These are phyloP conservation scores for Neoarius graeffei DNA, from an alignment of 2,113 vertebrate genomes.

Conservation along the genomic window DNA sequence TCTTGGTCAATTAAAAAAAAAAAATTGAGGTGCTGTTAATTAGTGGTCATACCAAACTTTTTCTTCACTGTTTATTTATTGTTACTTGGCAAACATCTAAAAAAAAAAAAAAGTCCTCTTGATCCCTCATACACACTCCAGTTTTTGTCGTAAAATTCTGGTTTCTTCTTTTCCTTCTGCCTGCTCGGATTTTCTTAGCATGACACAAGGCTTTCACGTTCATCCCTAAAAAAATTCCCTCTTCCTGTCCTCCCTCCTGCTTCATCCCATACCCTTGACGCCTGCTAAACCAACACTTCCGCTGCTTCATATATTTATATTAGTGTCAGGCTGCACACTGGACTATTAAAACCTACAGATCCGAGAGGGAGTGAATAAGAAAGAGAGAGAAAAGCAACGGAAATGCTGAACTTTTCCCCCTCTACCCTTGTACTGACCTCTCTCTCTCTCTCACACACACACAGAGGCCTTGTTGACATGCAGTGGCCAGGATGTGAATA, in stretches of 20 bases:
- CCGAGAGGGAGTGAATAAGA: constrained; percentile 39
- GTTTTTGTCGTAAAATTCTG: neutral
- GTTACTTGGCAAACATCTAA: neutral
- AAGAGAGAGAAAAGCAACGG: constrained; percentile 4
- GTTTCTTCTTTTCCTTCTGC: neutral
- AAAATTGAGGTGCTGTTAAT: neutral
- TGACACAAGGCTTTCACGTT: neutral
- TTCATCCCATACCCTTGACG: constrained; percentile 61
- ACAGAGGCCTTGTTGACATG: constrained; percentile 9
- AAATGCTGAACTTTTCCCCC: constrained; percentile 57
- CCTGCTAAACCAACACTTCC: constrained; percentile 73
- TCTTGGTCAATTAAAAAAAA: neutral
- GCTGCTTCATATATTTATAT: constrained; percentile 65
- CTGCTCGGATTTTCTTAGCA: neutral
- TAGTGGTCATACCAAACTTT: neutral
- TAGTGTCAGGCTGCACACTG: constrained; percentile 63
- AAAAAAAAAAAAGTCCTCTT: neutral
- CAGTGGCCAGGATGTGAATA: constrained; percentile 37
- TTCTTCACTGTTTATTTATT: neutral
- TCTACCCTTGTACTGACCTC: constrained; percentile 27
- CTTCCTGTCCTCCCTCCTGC: constrained; percentile 10
- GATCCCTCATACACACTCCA: neutral
- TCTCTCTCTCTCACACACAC: constrained; percentile 12
- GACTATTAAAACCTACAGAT: constrained; percentile 60
- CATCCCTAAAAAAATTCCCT: neutral